A percentile compares a stretch with the other conserved stretches of the same genome.
These are phyloP conservation scores for Magallana angulata DNA, from an alignment of 1,140 invertebrate species.

Conservation along the genomic window DNA sequence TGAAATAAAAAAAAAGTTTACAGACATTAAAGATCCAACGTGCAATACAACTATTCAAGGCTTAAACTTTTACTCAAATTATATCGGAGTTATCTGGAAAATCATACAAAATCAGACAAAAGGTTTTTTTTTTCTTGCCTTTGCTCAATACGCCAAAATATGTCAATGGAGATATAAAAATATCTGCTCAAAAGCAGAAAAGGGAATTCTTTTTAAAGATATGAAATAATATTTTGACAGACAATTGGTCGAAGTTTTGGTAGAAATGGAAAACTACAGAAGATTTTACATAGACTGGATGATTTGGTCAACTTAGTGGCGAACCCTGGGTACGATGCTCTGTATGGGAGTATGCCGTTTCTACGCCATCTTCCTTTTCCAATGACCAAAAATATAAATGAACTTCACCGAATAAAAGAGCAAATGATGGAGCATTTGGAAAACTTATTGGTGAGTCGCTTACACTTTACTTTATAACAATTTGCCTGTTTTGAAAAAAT, in stretches of 20 bases:
- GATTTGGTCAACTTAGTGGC: background rate
- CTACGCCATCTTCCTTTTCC: background rate
- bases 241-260: constrained; percentile 33
- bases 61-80: no score
- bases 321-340: background rate
- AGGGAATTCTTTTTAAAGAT: background rate
- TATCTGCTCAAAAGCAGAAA: no score
- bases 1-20: no score
- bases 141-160: no score
- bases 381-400: background rate
- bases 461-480: no score
- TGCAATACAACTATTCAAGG: no score
- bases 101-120: no score
- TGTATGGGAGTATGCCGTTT: background rate
- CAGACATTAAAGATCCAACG: no score
- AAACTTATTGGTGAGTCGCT: background rate
- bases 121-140: no score
- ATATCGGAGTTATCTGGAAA: no score
- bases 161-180: no score
- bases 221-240: background rate
- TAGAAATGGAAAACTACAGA: constrained; percentile 1
- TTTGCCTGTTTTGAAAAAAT: no score
- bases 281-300: constrained; percentile 13
- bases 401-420: background rate
- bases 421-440: background rate